Evolutionary conservation across 2,888 invertebrate species (phyloP), one percentile per base, ranked within the genome.

Genomic region (Cerastis rubricosa): DNA sequence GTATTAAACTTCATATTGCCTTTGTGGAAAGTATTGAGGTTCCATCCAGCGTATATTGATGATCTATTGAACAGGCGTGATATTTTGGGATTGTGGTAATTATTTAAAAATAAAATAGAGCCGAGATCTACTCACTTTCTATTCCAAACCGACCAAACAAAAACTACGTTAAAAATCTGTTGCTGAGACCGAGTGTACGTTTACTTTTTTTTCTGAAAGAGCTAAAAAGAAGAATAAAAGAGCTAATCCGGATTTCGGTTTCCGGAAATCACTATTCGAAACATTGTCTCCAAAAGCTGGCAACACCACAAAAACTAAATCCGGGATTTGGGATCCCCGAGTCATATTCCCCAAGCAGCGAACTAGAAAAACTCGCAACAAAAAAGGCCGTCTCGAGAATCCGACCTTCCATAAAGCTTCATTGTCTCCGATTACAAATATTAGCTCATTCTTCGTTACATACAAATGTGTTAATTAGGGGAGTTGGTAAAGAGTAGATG

Each of bases 401-500:
- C 65, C 68, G 19, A 29, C 45, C 29, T 29, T 40, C 43, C 71
- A 63, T 80, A 82, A 72, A 43, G 43, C 49, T 63, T 68, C 65
- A 73, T 66, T 74, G 77, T 83, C 72, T 77, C 65, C 54, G 63
- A 78, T 77, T 74, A 81, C 75, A 82, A 81, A 78, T 67, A 78
- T 76, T 71, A 65, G 51, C 61, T 67, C 72, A 73, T 83, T 78
- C 83, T 84, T 85, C 82, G 88, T 87, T 85, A 87, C 81, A 81
- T 64, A 83, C 76, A 74, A 81, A 85, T 78, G 81, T 86, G 86
- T 83, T 88, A 87, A 85, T 88, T 87, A 78, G 59, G 70, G 68
- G 73, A 71, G 73, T 73, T 74, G 69, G 76, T 71, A 75, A 61
- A 64, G 57, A 61, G 66, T 61, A n/a, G 40, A 80, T 71, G 51